Evolutionary conservation across 2,113 vertebrate species (phyloP).

Genomic region (Corythornis madagascariensis): DNA sequence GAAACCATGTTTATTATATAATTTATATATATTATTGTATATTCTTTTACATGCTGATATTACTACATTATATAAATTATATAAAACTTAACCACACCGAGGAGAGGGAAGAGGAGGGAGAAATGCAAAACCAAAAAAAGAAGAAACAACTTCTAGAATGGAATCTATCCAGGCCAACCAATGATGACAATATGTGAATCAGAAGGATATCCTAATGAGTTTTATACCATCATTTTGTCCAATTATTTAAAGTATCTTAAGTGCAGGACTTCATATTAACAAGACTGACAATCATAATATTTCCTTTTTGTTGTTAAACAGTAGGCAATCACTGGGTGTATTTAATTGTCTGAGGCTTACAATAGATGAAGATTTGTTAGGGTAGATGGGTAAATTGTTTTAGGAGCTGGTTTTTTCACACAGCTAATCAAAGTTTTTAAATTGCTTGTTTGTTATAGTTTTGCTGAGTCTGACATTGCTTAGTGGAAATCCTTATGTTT

Average conservation of each 20-base stretch:
- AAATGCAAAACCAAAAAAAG: not conserved
- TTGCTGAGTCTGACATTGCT: conserved; percentile 25
- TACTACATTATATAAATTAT: not conserved
- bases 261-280: not conserved
- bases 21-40: not conserved
- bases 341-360: conserved; percentile 10
- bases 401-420: not conserved
- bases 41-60: not conserved
- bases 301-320: conserved; percentile 53
- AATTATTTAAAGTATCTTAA: not conserved
- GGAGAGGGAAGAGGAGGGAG: not conserved
- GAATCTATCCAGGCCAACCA: not conserved
- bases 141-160: not conserved
- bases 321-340: conserved; percentile 28
- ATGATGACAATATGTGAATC: not conserved
- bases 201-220: not conserved
- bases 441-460: conserved; percentile 60
- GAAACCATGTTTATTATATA: not conserved
- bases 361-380: conserved; percentile 12
- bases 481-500: conserved; percentile 54
- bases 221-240: not conserved
- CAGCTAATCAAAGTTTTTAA: conserved; percentile 62
- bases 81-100: not conserved
- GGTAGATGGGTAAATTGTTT: not conserved
- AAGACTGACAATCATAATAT: not conserved